Conservation (phyloP, 2,888 invertebrate genomes). For the Scaptomyza flava region DNA sequence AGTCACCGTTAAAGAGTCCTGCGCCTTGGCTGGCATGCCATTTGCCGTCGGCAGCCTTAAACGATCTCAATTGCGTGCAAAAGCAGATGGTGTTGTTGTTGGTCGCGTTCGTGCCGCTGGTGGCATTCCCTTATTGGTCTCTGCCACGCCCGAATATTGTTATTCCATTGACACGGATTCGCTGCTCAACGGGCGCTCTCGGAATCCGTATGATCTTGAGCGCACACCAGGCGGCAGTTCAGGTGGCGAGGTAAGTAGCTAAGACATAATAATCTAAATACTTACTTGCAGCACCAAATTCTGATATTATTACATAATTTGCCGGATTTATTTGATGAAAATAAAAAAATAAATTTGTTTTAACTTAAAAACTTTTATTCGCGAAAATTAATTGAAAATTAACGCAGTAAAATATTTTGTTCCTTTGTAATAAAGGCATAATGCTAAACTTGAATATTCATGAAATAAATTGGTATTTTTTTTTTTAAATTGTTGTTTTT, state of each 20-base stretch:
- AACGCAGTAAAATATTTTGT: no score
- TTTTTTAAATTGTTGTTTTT: no score
- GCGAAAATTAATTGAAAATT: no score
- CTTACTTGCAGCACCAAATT: neutral
- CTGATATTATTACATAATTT: no score
- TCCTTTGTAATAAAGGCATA: no score
- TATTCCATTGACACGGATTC: constrained; percentile 94
- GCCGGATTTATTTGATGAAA: no score
- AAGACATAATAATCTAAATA: neutral
- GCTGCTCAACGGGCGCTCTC: constrained; percentile 90
- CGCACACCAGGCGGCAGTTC: constrained; percentile 94
- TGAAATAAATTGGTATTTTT: no score
- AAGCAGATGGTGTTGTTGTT: constrained; percentile 89
- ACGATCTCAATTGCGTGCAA: constrained; percentile 85
- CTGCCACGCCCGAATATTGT: constrained; percentile 95
- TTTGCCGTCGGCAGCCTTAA: constrained; percentile 88
- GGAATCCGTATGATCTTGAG: constrained; percentile 92
- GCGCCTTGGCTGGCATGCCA: constrained; percentile 88
- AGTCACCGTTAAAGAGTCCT: constrained; percentile 92
- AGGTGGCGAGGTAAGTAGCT: constrained; percentile 90
- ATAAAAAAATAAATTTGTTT: neutral
- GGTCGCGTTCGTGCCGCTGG: constrained; percentile 88
- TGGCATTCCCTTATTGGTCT: constrained; percentile 91
- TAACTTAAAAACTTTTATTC: no score
- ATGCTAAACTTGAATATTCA: no score